phyloP scores from a whole-genome alignment of 2,113 vertebrate species.

The Syrmaticus mikado region DNA sequence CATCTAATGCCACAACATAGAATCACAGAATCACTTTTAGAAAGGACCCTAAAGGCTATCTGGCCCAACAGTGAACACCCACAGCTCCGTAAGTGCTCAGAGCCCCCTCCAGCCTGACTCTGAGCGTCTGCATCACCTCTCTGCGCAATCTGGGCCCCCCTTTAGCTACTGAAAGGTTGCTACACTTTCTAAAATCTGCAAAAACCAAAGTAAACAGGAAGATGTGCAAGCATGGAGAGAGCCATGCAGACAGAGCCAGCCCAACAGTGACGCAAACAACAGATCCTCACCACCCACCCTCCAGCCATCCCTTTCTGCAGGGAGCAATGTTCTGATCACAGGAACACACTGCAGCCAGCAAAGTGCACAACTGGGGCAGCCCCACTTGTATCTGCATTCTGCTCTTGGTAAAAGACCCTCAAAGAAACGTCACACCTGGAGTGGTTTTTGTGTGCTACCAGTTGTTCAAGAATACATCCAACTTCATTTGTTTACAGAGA shows the following conservation, averaged over 20 bases:
- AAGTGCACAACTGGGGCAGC: neutral
- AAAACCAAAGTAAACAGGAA: neutral
- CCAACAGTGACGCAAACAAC: rapidly evolving
- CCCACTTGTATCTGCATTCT: neutral
- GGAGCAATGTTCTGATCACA: rapidly evolving
- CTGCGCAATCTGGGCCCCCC: too few relatives aligned
- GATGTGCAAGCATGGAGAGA: rapidly evolving
- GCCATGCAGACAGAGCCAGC: neutral
- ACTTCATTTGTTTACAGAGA: neutral
- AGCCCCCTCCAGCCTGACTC: too few relatives aligned
- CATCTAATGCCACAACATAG: rapidly evolving
- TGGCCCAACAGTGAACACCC: too few relatives aligned
- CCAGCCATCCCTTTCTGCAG: neutral
- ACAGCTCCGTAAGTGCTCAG: too few relatives aligned
- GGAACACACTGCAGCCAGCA: rapidly evolving
- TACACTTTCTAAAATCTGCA: neutral
- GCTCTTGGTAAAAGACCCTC: neutral
- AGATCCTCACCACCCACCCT: rapidly evolving
- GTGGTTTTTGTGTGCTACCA: neutral
- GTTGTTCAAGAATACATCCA: neutral
- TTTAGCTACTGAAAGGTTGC: too few relatives aligned
- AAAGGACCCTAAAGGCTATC: too few relatives aligned
- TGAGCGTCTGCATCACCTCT: too few relatives aligned
- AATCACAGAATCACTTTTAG: too few relatives aligned
- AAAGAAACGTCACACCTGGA: neutral